Evolutionary conservation across 1,140 invertebrate genomes (phyloP), one percentile per base, ranked within the genome.

Genomic region (Mycetomoellerius zeteki): DNA sequence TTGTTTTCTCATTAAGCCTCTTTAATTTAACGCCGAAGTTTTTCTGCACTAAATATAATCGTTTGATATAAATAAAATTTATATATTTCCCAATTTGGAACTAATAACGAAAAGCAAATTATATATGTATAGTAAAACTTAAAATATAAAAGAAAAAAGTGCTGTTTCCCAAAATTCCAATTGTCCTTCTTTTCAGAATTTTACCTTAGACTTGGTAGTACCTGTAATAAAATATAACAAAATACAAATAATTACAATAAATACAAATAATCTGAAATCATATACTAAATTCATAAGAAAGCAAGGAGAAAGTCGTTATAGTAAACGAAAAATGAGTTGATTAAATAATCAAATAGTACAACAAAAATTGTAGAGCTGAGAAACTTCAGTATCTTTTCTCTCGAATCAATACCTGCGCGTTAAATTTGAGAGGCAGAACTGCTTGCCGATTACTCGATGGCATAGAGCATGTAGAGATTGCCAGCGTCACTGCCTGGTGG

Each of bases 401-500:
- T n/a, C 4, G n/a, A 60, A 62, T 30, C 56, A 82, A 85, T 93
- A 94, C 93, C 93, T 94, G 80, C 71, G 88, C 88, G 89, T 94
- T 94, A 94, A 95, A 95, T 93, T 94, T 93, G 91, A 94, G 91
- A 91, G 89, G 87, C 87, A 86, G 73, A 91, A 72, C 90, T 85
- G 88, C 82, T 89, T 89, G 88, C 69, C 85, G 93, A 96, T 95
- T 96, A 97, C 96, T 98, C 97, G 95, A 98, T 97, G 94, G 96
- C 96, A 95, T 98, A 98, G 90, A 97, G 96, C 97, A 98, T 97
- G 95, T 97, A 98, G 90, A 98, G 95, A 94, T 98, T 97, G 90
- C 96, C 96, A 92, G 95, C 96, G 92, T 96, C 96, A 91, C 96
- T 96, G 93, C 94, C 96, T 91, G 95, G 96, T 92, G 97, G 97